These are phyloP conservation scores for Battus philenor DNA, from an alignment of 1,140 invertebrate genomes.

Conservation along the genomic window DNA sequence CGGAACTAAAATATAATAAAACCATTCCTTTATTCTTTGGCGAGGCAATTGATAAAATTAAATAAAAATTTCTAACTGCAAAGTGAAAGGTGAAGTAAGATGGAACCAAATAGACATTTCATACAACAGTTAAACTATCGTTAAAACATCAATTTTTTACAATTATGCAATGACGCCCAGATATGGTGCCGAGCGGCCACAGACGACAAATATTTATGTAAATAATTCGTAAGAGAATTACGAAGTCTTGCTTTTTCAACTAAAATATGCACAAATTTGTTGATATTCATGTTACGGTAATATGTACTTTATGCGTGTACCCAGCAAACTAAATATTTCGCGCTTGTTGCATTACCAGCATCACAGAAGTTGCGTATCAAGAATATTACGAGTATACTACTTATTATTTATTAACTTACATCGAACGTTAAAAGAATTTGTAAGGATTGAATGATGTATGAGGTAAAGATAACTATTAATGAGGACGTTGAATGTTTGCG, in stretches of 20 bases:
- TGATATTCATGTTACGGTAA: background rate
- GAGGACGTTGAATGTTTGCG: conserved; percentile 10
- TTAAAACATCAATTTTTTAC: conserved; percentile 1
- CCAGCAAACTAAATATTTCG: background rate
- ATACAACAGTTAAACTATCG: too few species aligned
- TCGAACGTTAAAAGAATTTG: background rate
- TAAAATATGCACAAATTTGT: background rate
- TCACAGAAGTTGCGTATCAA: background rate
- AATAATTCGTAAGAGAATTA: conserved; percentile 2
- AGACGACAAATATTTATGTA: conserved; percentile 8
- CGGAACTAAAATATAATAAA: too few species aligned
- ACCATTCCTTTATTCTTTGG: too few species aligned
- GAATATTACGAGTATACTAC: too few species aligned
- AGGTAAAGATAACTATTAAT: background rate
- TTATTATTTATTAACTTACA: too few species aligned
- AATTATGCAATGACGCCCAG: conserved; percentile 4
- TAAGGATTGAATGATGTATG: background rate
- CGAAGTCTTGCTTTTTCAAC: conserved; percentile 3
- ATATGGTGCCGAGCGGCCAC: conserved; percentile 1
- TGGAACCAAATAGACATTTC: background rate
- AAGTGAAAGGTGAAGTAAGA: conserved; percentile 2
- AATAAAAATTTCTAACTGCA: too few species aligned
- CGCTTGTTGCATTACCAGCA: background rate
- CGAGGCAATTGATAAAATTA: too few species aligned
- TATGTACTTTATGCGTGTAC: conserved; percentile 2